These are phyloP conservation scores for Poecile montanus DNA, from an alignment of 2,797 vertebrate genomes.

Conservation along the genomic window DNA sequence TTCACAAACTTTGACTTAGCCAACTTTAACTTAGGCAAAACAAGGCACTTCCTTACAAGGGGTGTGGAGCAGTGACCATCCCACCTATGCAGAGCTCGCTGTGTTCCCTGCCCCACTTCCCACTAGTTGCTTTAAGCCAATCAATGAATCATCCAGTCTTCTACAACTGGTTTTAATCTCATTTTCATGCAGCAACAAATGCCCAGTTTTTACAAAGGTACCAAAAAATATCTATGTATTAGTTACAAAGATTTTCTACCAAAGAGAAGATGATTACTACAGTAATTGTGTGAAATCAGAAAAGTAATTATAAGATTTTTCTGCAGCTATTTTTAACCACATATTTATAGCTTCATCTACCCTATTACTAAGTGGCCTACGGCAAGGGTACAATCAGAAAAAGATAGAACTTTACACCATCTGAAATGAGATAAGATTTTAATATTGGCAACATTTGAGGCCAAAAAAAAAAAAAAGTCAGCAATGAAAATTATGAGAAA, in stretches of 20 bases:
- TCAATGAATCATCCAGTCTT: neutral
- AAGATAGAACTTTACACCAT: neutral
- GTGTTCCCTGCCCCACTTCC: accelerated
- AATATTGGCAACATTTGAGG: neutral
- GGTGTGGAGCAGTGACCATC: neutral
- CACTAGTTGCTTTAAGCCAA: neutral
- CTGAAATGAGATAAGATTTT: neutral
- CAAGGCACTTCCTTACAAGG: neutral
- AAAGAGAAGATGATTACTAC: neutral
- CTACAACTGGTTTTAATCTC: neutral
- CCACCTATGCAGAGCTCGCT: accelerated
- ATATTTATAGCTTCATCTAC: neutral
- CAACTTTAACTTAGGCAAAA: neutral
- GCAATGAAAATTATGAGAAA: neutral
- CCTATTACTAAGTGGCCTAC: neutral
- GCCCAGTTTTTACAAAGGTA: neutral
- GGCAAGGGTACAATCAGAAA: neutral
- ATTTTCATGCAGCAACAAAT: neutral
- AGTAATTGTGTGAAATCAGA: neutral
- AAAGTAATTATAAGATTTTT: neutral
- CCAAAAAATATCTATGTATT: neutral
- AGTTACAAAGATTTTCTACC: neutral
- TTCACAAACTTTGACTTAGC: neutral
- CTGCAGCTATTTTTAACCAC: neutral
- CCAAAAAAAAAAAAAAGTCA: neutral